Conservation (phyloP, 2,888 invertebrate species). For the Diarsia mendica region DNA sequence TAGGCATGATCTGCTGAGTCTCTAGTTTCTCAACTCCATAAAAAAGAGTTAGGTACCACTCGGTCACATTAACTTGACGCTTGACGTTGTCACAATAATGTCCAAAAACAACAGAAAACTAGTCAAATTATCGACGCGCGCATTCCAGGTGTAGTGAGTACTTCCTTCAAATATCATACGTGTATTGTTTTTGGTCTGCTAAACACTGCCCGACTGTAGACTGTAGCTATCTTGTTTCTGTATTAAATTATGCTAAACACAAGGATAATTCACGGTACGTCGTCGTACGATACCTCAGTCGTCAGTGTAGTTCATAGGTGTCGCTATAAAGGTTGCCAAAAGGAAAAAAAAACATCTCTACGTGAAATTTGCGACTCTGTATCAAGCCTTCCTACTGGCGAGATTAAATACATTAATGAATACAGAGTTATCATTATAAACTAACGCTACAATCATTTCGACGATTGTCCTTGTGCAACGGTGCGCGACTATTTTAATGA, state of each 20-base stretch:
- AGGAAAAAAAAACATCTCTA: background rate
- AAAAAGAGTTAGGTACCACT: too few relatives aligned
- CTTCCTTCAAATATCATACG: too few relatives aligned
- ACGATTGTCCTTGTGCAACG: slow-evolving; percentile 31
- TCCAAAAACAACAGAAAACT: too few relatives aligned
- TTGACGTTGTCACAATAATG: too few relatives aligned
- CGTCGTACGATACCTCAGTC: too few relatives aligned
- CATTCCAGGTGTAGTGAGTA: too few relatives aligned
- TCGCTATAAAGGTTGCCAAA: background rate
- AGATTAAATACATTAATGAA: background rate
- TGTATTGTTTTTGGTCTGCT: background rate
- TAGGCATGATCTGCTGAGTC: too few relatives aligned
- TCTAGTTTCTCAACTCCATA: background rate
- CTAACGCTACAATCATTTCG: slow-evolving; percentile 12
- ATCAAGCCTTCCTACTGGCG: background rate
- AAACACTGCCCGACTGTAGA: background rate
- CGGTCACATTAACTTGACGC: too few relatives aligned
- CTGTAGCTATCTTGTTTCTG: too few relatives aligned
- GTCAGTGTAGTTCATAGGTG: background rate
- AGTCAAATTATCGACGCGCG: too few relatives aligned
- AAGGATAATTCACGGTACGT: too few relatives aligned
- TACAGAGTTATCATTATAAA: background rate
- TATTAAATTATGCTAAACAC: too few relatives aligned
- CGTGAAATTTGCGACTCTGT: background rate
- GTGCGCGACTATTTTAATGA: slow-evolving; percentile 30